A percentile compares a stretch with the other conserved stretches of the same genome.
Evolutionary conservation across 1,140 invertebrate species (phyloP).

Genomic region (Penaeus japonicus): DNA sequence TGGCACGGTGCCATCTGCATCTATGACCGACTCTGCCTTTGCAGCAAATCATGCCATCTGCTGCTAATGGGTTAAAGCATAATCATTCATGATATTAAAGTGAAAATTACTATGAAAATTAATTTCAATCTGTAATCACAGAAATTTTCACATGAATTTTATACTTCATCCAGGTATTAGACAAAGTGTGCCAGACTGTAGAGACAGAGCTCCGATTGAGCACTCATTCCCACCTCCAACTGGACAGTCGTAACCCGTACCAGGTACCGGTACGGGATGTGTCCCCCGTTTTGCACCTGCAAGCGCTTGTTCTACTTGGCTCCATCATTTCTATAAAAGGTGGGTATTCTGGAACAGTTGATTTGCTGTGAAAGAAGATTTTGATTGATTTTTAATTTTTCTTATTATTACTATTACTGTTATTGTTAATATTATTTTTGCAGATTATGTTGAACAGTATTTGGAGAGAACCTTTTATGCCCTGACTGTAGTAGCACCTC

Average conservation of each 20-base stretch:
- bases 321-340: constrained; percentile 61
- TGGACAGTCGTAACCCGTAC: constrained; percentile 82
- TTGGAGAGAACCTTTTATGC: constrained; percentile 97
- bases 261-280: constrained; percentile 68
- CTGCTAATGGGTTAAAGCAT: too few relatives aligned
- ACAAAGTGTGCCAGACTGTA: constrained; percentile 82
- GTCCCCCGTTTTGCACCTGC: constrained; percentile 68
- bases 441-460: constrained; percentile 83
- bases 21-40: too few relatives aligned
- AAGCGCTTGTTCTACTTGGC: constrained; percentile 66
- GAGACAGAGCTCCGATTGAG: constrained; percentile 90
- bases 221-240: constrained; percentile 88
- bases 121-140: too few relatives aligned
- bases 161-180: constrained; percentile 66
- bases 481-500: constrained; percentile 93
- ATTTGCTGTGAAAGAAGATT: neutral
- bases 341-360: neutral
- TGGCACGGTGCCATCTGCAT: too few relatives aligned
- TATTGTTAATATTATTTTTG: constrained; percentile 64
- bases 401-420: constrained; percentile 61
- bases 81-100: too few relatives aligned
- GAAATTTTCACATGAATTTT: too few relatives aligned
- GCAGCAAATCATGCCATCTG: too few relatives aligned
- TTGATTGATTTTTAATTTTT: constrained; percentile 24
- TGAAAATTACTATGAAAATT: too few relatives aligned